A percentile compares a stretch with the other conserved stretches of the same genome.
phyloP scores from a whole-genome alignment of 1,140 invertebrate species.

The Pseudomyrmex cubaensis region DNA sequence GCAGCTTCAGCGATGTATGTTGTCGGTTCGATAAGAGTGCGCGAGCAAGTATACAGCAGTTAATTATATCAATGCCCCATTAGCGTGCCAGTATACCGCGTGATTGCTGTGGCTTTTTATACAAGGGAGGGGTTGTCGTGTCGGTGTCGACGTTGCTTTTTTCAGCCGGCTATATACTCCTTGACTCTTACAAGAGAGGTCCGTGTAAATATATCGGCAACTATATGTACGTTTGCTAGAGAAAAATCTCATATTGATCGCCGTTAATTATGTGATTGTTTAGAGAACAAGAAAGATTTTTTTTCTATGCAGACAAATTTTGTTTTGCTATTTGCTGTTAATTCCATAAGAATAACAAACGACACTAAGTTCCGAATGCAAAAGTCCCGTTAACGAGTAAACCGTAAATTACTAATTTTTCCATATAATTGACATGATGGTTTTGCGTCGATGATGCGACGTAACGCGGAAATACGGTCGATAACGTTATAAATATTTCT shows the following conservation, averaged over 20 bases:
- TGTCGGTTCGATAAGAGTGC: constrained; percentile 70
- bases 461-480: constrained; percentile 47
- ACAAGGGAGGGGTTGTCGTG: constrained; percentile 60
- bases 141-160: constrained; percentile 59
- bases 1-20: constrained; percentile 29
- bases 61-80: constrained; percentile 77
- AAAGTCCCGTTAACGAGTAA: neutral
- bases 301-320: neutral
- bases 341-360: neutral
- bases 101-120: constrained; percentile 76
- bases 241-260: constrained; percentile 70
- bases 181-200: constrained; percentile 57
- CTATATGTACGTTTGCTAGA: constrained; percentile 65
- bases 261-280: constrained; percentile 72
- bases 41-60: constrained; percentile 63
- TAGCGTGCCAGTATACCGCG: constrained; percentile 75
- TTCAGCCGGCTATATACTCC: constrained; percentile 65
- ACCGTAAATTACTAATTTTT: constrained; percentile 24
- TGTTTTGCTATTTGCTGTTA: neutral
- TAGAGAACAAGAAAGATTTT: neutral
- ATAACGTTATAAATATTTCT: constrained; percentile 59
- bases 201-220: constrained; percentile 75
- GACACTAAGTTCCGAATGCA: neutral
- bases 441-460: neutral
- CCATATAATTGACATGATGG: neutral